These are phyloP conservation scores for Atherinosoma microstoma DNA, from an alignment of 2,797 vertebrate genomes.

Conservation along the genomic window DNA sequence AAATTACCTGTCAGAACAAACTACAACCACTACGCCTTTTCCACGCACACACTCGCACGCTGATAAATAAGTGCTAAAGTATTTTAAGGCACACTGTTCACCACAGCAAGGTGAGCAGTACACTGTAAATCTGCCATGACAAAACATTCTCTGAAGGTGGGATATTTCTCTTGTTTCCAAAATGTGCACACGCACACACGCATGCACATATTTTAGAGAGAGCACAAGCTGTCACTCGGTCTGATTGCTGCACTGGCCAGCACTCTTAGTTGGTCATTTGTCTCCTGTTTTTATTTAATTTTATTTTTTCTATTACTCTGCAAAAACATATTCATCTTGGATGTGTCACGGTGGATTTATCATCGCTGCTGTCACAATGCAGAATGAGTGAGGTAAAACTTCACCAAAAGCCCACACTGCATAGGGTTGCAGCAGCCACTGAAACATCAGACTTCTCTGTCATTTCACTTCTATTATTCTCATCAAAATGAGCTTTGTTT, in stretches of 20 bases:
- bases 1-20: constrained; percentile 76
- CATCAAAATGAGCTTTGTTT: constrained; percentile 16
- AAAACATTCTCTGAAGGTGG: constrained; percentile 61
- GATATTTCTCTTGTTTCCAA: constrained; percentile 65
- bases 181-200: constrained; percentile 1
- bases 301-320: constrained; percentile 63
- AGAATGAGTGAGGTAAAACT: constrained; percentile 53
- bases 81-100: constrained; percentile 73
- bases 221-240: constrained; percentile 59
- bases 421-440: not conserved
- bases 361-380: constrained; percentile 38
- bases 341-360: constrained; percentile 56
- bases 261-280: constrained; percentile 65
- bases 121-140: constrained; percentile 78
- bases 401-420: constrained; percentile 22
- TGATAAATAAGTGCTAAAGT: constrained; percentile 77
- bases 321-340: constrained; percentile 64
- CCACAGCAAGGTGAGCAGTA: constrained; percentile 70
- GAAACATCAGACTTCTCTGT: constrained; percentile 5
- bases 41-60: constrained; percentile 26
- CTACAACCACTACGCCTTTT: constrained; percentile 35
- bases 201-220: constrained; percentile 38
- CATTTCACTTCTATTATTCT: constrained; percentile 13
- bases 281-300: constrained; percentile 70
- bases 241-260: constrained; percentile 60